phyloP scores from a whole-genome alignment of 2,888 invertebrate species.

The Brassicogethes aeneus region DNA sequence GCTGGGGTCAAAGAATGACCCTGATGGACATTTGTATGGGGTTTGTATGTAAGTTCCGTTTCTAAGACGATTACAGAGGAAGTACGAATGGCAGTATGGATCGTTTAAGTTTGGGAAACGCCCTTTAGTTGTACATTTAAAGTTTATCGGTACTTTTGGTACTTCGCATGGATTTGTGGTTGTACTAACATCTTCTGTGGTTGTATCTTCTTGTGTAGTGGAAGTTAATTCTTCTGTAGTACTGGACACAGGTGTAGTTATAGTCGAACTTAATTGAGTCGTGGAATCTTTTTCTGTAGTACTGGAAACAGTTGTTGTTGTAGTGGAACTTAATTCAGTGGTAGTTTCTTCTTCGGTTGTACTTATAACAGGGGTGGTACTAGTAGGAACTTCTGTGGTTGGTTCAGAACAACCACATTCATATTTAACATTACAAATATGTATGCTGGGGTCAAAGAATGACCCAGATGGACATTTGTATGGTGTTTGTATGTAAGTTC shows the following conservation, averaged over 20 bases:
- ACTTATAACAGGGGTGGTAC: not conserved
- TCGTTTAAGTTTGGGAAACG: not conserved
- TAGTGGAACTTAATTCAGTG: not conserved
- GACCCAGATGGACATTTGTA: not conserved
- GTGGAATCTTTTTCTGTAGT: not conserved
- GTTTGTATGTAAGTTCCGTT: not conserved
- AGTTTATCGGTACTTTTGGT: not conserved
- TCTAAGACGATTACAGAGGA: conserved; percentile 3
- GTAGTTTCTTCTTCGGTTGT: not conserved
- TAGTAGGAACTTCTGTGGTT: not conserved
- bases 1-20: not conserved
- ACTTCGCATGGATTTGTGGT: not conserved
- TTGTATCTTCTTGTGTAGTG: not conserved
- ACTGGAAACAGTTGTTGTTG: not conserved
- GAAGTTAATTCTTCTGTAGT: not conserved
- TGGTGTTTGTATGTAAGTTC: not conserved
- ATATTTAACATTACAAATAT: not conserved
- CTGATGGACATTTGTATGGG: not conserved
- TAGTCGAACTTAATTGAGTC: not conserved
- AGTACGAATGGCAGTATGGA: conserved; percentile 1
- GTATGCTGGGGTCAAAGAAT: not conserved
- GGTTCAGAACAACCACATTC: not conserved
- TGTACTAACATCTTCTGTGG: not conserved
- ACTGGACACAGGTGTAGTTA: not conserved
- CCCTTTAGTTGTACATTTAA: not conserved